These are phyloP conservation scores for Myrmophylax atrothorax DNA, from an alignment of 2,113 vertebrate species.

Conservation along the genomic window DNA sequence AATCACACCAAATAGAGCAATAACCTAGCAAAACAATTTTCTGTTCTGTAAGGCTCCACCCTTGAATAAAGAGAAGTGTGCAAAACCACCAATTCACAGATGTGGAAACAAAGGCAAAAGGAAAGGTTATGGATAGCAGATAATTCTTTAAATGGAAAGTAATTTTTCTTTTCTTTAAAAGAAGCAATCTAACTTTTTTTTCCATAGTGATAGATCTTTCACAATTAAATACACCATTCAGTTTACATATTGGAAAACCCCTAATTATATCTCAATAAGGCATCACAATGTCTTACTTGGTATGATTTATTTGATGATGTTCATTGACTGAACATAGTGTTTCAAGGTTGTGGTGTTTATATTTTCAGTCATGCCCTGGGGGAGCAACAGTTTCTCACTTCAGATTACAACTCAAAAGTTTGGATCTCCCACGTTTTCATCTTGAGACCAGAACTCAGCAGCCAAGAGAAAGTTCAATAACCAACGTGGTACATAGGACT, in stretches of 20 bases:
- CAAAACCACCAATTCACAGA: neutral
- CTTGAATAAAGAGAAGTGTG: neutral
- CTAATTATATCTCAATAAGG: neutral
- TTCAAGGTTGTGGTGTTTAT: neutral
- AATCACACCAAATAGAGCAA: neutral
- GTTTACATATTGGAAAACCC: neutral
- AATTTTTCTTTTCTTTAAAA: neutral
- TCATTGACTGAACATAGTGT: neutral
- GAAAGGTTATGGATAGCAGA: neutral
- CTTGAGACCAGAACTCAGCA: neutral
- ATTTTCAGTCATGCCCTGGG: neutral
- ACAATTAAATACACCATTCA: neutral
- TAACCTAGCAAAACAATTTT: neutral
- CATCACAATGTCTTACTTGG: neutral
- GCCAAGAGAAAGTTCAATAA: neutral
- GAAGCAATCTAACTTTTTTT: neutral
- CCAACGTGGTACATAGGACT: neutral
- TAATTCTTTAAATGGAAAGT: neutral
- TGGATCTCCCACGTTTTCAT: neutral
- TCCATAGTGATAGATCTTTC: neutral
- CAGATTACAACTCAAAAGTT: neutral
- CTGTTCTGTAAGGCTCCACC: neutral
- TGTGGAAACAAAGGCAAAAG: neutral
- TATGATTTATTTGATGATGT: neutral
- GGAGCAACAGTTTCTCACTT: neutral